Evolutionary conservation across 2,113 vertebrate genomes (phyloP).

Genomic region (Gymnarchus niloticus): DNA sequence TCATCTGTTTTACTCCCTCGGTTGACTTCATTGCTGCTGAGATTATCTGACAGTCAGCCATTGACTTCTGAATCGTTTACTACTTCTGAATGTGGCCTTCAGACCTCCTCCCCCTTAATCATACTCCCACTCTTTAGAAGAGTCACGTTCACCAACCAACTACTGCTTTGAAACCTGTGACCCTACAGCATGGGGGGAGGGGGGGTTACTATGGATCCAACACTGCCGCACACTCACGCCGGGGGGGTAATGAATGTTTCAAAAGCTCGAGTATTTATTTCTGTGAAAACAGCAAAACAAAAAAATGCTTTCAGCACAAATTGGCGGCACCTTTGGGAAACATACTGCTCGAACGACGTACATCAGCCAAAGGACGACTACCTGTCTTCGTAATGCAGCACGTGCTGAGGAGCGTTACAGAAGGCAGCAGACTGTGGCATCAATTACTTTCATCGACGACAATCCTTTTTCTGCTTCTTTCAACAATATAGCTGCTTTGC

Average conservation of each 20-base stretch:
- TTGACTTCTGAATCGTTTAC: background rate
- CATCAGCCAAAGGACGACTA: too few relatives aligned
- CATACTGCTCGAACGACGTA: background rate
- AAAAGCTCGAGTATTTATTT: conserved; percentile 1
- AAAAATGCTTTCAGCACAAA: conserved; percentile 6
- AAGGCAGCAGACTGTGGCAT: background rate
- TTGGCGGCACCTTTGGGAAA: background rate
- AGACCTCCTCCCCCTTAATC: background rate
- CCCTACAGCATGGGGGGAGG: background rate
- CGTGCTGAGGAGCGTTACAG: background rate
- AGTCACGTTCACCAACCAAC: background rate
- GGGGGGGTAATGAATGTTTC: background rate
- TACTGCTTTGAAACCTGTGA: background rate
- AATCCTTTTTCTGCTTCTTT: background rate
- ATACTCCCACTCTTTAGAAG: background rate
- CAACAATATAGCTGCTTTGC: background rate
- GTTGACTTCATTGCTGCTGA: background rate
- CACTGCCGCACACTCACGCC: background rate
- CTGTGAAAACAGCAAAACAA: background rate
- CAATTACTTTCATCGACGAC: background rate
- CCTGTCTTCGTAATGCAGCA: background rate
- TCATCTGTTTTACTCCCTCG: background rate
- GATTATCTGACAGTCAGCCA: background rate
- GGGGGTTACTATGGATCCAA: background rate
- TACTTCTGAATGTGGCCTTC: background rate